These are phyloP conservation scores for Nothobranchius kuhntae DNA, from an alignment of 2,113 vertebrate species.

Conservation along the genomic window DNA sequence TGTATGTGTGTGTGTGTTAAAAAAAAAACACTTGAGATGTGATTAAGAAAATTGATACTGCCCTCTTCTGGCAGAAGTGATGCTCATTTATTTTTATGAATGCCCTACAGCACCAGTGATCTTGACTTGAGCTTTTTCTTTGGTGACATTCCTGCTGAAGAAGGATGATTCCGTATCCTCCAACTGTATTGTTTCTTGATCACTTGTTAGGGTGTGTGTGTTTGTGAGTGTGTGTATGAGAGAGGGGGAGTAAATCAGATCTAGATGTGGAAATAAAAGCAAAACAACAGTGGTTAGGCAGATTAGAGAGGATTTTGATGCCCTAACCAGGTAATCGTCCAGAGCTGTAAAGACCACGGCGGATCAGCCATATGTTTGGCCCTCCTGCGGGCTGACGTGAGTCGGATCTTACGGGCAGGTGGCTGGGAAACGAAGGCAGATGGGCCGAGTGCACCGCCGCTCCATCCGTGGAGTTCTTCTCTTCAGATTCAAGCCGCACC, in stretches of 20 bases:
- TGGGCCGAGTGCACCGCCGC: slow-evolving; percentile 65
- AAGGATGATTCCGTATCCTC: background rate
- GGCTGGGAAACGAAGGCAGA: slow-evolving; percentile 73
- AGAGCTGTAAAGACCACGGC: slow-evolving; percentile 55
- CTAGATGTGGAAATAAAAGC: slow-evolving; percentile 12
- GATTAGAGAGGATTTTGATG: slow-evolving; percentile 38
- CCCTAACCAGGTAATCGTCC: slow-evolving; percentile 55
- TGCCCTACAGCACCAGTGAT: slow-evolving; percentile 15
- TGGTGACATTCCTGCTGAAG: background rate
- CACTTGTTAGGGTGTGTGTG: slow-evolving; percentile 6
- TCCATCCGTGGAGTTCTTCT: slow-evolving; percentile 72
- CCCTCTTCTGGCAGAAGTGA: slow-evolving; percentile 73
- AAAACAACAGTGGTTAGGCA: slow-evolving; percentile 36
- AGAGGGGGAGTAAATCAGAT: background rate
- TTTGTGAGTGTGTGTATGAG: slow-evolving; percentile 5
- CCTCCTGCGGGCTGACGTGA: slow-evolving; percentile 65
- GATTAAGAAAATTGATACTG: slow-evolving; percentile 75
- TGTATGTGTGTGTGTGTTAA: slow-evolving; percentile 8
- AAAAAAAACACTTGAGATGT: slow-evolving; percentile 45
- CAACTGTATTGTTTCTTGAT: background rate
- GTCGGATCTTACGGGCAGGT: slow-evolving; percentile 75
- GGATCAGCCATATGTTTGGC: slow-evolving; percentile 67
- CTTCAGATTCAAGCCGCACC: slow-evolving; percentile 75
- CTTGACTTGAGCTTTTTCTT: slow-evolving; percentile 13
- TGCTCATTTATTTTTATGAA: slow-evolving; percentile 21